A percentile compares a stretch with the other conserved stretches of the same genome.
Conservation (phyloP, 30 jellyfish, hydroid and myxozoan genomes). For the Phacellophora camtschatica region DNA sequence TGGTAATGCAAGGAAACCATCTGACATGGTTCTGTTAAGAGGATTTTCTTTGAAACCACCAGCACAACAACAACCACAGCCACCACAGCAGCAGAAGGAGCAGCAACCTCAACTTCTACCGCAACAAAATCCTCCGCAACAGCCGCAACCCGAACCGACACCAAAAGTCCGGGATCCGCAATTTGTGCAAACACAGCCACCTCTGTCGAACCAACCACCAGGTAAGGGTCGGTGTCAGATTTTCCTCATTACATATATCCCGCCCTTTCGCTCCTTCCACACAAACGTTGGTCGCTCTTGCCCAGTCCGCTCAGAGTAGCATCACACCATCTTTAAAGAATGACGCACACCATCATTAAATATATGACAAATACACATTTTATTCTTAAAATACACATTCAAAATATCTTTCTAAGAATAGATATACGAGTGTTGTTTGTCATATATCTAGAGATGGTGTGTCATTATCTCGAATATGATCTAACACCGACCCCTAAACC, state of each 20-base stretch:
- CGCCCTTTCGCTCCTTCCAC: neutral
- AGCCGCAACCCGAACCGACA: neutral
- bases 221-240: neutral
- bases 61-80: neutral
- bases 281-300: no score
- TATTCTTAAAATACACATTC: no score
- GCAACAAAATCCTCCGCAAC: neutral
- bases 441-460: no score
- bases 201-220: neutral
- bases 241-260: no score
- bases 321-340: no score
- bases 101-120: neutral
- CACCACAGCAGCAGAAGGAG: neutral
- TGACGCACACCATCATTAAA: no score
- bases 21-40: slow-evolving; percentile 70
- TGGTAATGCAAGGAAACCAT: slow-evolving; percentile 36
- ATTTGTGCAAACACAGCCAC: neutral
- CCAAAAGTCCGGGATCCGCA: neutral
- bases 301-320: no score
- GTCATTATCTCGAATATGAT: no score
- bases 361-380: no score
- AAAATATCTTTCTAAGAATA: no score
- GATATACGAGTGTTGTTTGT: no score
- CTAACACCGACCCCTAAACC: no score
- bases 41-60: slow-evolving; percentile 52